phyloP scores from a whole-genome alignment of 2,888 invertebrate species.

The Heliconius aoede region DNA sequence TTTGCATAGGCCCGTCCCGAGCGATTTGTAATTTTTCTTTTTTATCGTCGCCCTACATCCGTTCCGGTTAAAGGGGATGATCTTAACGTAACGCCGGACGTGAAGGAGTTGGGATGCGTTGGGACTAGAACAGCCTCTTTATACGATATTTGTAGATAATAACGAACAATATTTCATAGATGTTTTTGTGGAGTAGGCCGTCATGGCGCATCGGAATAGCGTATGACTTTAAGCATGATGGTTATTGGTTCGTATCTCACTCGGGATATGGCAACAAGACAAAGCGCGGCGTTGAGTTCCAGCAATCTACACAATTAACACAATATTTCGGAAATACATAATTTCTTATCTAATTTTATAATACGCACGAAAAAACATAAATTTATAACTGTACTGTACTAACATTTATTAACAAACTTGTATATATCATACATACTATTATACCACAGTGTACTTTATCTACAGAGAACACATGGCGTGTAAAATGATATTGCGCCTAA shows the following conservation, averaged over 20 bases:
- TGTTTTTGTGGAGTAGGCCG: background rate
- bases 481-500: slow-evolving; percentile 41
- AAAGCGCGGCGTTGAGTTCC: background rate
- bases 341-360: background rate
- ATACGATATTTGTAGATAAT: background rate
- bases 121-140: background rate
- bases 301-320: background rate
- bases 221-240: too few species aligned
- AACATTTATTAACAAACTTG: too few species aligned
- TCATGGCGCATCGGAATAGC: too few species aligned
- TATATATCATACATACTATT: background rate
- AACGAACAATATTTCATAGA: background rate
- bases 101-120: slow-evolving; percentile 7
- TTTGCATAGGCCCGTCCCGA: slow-evolving; percentile 47
- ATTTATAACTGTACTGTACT: too few species aligned
- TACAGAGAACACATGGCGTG: slow-evolving; percentile 19
- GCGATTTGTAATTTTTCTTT: slow-evolving; percentile 46
- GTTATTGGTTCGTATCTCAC: too few species aligned
- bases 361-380: background rate
- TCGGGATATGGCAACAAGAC: too few species aligned
- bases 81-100: slow-evolving; percentile 34
- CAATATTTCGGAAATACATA: background rate
- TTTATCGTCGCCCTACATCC: slow-evolving; percentile 40
- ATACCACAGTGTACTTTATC: slow-evolving; percentile 18
- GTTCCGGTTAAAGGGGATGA: slow-evolving; percentile 32